phyloP scores from a whole-genome alignment of 2,113 vertebrate species.

The Colaptes auratus region DNA sequence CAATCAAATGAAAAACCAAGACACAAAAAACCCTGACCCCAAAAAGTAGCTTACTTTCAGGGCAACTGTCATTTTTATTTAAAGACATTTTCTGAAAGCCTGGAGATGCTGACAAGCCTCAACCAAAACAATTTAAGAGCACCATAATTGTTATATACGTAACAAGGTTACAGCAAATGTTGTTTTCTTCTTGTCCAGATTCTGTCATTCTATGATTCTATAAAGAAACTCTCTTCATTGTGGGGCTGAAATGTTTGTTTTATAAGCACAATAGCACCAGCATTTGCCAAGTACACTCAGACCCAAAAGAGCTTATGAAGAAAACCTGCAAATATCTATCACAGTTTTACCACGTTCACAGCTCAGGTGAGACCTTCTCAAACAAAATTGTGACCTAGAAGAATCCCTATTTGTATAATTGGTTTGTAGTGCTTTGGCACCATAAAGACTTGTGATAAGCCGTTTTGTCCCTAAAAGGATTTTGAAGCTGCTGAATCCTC shows the following conservation, averaged over 20 bases:
- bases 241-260: not conserved
- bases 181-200: not conserved
- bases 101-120: not conserved
- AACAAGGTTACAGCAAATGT: not conserved
- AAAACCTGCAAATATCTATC: not conserved
- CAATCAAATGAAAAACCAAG: too few relatives aligned
- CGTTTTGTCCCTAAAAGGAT: not conserved
- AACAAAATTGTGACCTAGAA: not conserved
- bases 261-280: not conserved
- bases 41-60: not conserved
- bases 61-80: not conserved
- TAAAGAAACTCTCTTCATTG: not conserved
- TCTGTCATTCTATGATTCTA: too few relatives aligned
- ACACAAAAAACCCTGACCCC: too few relatives aligned
- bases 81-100: not conserved
- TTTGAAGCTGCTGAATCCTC: not conserved
- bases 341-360: not conserved
- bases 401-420: not conserved
- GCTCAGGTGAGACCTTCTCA: not conserved
- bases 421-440: not conserved
- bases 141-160: not conserved
- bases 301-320: not conserved
- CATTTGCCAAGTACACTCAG: not conserved
- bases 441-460: not conserved
- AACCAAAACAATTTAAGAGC: not conserved